Base-by-base conservation (phyloP, 2,797 vertebrate species). In the Kryptopterus vitreolus region DNA sequence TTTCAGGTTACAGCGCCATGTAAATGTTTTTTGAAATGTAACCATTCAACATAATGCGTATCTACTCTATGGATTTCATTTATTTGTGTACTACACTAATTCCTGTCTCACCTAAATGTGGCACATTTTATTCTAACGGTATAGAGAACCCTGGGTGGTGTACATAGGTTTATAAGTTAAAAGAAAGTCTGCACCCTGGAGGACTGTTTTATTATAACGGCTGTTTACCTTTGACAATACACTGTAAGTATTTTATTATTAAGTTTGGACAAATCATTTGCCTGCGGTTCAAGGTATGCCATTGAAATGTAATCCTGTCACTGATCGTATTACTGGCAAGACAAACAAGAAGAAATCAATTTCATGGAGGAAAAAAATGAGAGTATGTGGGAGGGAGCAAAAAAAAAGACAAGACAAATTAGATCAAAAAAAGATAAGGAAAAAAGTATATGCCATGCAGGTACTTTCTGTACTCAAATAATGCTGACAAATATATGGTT, bases 231-330 rank as follows among this genome's bases (percentile, higher is more conserved):
- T 95, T 95, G 94, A 96, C 95, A 96, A 96, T 97, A 95, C 95
- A 96, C 96, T 94, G 95, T 95, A 96, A 97, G 96, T 96, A 95
- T 94, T 95, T 94, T 97, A 95, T 95, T 96, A 97, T 97, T 96
- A 98, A 96, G 95, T 95, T 95, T 96, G 95, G 96, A 97, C 96
- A 96, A 98, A 98, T 97, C 94, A 97, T 98, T 98, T 98, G 96
- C 96, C 96, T 96, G 95, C 94, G 96, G 96, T 98, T 97, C 95
- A 95, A 94, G 95, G 92, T 96, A 94, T 95, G 94, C 95, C 95
- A 94, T 94, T 96, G 96, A 96, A 97, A 97, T 92, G 92, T 94
- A 96, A 97, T 97, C 95, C 94, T 92, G 93, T 94, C 93, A 94
- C 93, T 95, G 95, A 95, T 95, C 94, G 95, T 95, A 95, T 97